These are phyloP conservation scores for Pteronura brasiliensis DNA, from an alignment of 2,113 vertebrate species.

Conservation along the genomic window DNA sequence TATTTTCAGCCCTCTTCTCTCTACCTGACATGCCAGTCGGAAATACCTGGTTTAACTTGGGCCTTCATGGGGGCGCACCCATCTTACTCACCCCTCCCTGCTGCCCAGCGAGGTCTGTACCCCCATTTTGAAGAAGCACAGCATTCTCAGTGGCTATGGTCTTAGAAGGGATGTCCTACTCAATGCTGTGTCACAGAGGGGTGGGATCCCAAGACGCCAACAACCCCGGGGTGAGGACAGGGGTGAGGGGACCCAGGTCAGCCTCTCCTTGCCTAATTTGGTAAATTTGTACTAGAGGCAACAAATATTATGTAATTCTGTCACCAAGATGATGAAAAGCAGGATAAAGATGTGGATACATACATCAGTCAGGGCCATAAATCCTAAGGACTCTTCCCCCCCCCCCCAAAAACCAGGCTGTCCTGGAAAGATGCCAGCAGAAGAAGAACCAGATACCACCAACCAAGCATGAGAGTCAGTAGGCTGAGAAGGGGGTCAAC, in stretches of 20 bases:
- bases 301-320: background rate
- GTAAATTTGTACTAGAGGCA: slow-evolving; percentile 14
- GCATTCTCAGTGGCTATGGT: background rate
- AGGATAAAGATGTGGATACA: background rate
- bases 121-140: background rate
- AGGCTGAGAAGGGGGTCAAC: background rate
- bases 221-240: background rate
- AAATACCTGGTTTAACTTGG: background rate
- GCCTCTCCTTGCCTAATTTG: background rate
- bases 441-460: background rate
- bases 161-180: background rate
- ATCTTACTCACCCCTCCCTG: background rate
- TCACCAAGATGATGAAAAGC: background rate
- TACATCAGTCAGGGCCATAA: background rate
- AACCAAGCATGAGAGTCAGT: background rate
- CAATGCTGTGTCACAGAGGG: background rate
- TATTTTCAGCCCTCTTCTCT: background rate
- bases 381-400: background rate
- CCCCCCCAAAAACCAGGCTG: background rate
- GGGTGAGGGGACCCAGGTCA: background rate
- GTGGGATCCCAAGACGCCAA: background rate
- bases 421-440: background rate
- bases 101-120: no score
- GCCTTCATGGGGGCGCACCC: background rate
- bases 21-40: background rate